A percentile compares a stretch with the other conserved stretches of the same genome.
Evolutionary conservation across 2,113 vertebrate species (phyloP).

Genomic region (Andinoacara biseriatus): DNA sequence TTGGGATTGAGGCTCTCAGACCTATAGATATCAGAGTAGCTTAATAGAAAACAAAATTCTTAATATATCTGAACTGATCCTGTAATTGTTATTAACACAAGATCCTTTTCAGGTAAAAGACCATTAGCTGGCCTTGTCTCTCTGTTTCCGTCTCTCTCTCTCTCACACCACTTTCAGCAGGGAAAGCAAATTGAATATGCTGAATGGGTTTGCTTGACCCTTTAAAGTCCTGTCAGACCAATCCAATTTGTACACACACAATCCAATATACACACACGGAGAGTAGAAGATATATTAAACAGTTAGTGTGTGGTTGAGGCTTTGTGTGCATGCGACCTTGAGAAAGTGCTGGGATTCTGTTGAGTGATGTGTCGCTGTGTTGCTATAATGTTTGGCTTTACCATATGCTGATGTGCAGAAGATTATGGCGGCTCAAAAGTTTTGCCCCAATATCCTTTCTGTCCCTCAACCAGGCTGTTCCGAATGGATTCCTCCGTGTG

Average conservation of each 20-base stretch:
- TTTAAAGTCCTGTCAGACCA: slow-evolving; percentile 46
- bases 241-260: slow-evolving; percentile 42
- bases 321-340: slow-evolving; percentile 43
- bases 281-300: slow-evolving; percentile 11
- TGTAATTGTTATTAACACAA: not conserved
- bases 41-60: not conserved
- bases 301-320: not conserved
- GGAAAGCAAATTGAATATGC: slow-evolving; percentile 56
- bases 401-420: slow-evolving; percentile 16
- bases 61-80: not conserved
- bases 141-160: not conserved
- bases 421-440: slow-evolving; percentile 23
- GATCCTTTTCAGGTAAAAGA: slow-evolving; percentile 7
- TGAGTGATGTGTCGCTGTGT: slow-evolving; percentile 8
- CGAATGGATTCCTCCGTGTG: slow-evolving; percentile 4
- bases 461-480: not conserved
- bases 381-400: slow-evolving; percentile 16
- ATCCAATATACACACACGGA: not conserved
- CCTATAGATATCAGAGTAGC: not conserved
- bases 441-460: too few species aligned
- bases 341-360: slow-evolving; percentile 18
- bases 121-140: not conserved
- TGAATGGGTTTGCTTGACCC: slow-evolving; percentile 61
- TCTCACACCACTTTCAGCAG: not conserved
- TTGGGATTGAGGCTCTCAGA: not conserved